Conservation (phyloP, 2,888 invertebrate species). For the Hirtodrosophila confusa region DNA sequence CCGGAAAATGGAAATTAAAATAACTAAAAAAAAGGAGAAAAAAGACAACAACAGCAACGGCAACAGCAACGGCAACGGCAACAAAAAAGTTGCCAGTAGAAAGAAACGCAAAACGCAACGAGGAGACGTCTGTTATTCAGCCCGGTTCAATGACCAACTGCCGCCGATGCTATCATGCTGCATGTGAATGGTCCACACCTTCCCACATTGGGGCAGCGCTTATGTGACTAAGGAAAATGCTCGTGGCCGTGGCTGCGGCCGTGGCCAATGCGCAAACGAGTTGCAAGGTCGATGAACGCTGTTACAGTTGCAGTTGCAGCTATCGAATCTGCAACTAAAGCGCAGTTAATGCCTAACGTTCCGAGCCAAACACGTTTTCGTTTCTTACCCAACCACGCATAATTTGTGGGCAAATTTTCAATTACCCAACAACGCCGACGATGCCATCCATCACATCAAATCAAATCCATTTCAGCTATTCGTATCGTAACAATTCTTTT, state of each 20-base stretch:
- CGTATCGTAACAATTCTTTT: too few relatives aligned
- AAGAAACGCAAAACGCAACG: slow-evolving; percentile 16
- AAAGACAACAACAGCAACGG: too few relatives aligned
- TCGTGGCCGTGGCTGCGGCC: slow-evolving; percentile 16
- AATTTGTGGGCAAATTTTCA: slow-evolving; percentile 44
- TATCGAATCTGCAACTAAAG: slow-evolving; percentile 27
- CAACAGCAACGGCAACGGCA: too few relatives aligned
- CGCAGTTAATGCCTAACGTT: slow-evolving; percentile 40
- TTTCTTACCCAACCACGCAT: slow-evolving; percentile 25
- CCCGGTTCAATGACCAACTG: slow-evolving; percentile 68
- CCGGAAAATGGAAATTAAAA: slow-evolving; percentile 50
- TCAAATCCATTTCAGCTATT: background rate
- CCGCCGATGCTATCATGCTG: slow-evolving; percentile 58
- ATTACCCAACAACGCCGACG: slow-evolving; percentile 28
- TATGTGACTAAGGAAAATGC: slow-evolving; percentile 37
- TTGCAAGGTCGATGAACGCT: slow-evolving; percentile 84
- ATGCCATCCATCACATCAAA: slow-evolving; percentile 2
- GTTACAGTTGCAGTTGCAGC: slow-evolving; percentile 35
- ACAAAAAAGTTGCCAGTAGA: background rate
- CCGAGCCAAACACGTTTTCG: slow-evolving; percentile 53
- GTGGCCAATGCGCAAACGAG: slow-evolving; percentile 75
- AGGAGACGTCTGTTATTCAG: slow-evolving; percentile 28
- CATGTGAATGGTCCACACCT: slow-evolving; percentile 46
- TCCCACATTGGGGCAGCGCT: slow-evolving; percentile 34
- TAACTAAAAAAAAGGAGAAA: slow-evolving; percentile 25